Conservation (phyloP, 2,797 vertebrate species). For the Parotocinclus haroldoi region DNA sequence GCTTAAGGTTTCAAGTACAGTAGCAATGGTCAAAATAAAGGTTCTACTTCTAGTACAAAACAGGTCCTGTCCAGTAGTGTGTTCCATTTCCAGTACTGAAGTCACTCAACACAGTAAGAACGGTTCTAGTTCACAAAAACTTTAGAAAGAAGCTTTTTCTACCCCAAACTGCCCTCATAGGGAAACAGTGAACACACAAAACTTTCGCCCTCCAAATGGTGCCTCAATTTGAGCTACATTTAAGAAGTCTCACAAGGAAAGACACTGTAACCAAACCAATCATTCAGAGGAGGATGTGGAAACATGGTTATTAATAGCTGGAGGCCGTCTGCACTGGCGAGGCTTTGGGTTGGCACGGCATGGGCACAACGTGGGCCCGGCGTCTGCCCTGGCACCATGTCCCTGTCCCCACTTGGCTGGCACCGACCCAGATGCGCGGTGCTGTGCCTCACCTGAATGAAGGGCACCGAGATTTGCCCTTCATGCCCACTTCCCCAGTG, state of each 20-base stretch:
- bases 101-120: too few relatives aligned
- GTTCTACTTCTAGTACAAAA: too few relatives aligned
- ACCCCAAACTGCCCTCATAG: neutral
- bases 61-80: too few relatives aligned
- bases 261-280: slow-evolving; percentile 9
- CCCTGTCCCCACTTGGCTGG: slow-evolving; percentile 64
- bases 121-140: too few relatives aligned
- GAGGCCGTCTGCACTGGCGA: slow-evolving; percentile 10
- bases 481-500: slow-evolving; percentile 65
- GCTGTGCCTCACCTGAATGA: slow-evolving; percentile 72
- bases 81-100: too few relatives aligned
- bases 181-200: neutral
- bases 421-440: slow-evolving; percentile 67
- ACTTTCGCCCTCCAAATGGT: neutral
- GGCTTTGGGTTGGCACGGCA: slow-evolving; percentile 24
- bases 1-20: too few relatives aligned
- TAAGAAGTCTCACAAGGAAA: slow-evolving; percentile 5
- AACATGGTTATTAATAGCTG: slow-evolving; percentile 20
- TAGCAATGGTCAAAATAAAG: too few relatives aligned
- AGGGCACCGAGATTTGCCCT: slow-evolving; percentile 67
- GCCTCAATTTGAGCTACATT: neutral
- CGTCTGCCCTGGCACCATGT: slow-evolving; percentile 42
- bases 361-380: neutral
- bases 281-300: neutral
- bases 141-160: too few relatives aligned